These are phyloP conservation scores for Hypomesus transpacificus DNA, from an alignment of 2,113 vertebrate genomes.

Conservation along the genomic window DNA sequence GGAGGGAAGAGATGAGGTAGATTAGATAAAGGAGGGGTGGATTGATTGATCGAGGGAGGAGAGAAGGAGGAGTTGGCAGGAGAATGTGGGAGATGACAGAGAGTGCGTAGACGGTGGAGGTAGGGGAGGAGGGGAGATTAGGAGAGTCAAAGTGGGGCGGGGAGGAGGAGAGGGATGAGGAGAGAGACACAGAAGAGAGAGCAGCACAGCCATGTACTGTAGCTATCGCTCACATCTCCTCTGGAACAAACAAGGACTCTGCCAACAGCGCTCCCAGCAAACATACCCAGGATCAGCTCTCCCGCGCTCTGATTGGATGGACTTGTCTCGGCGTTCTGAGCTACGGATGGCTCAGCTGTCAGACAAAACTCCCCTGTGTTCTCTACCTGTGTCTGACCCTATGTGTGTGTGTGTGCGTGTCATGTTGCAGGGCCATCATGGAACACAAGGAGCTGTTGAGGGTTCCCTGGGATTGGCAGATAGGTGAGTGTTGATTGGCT, in stretches of 20 bases:
- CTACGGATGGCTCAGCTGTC: conserved; percentile 8
- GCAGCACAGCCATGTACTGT: not conserved
- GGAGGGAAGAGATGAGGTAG: not conserved
- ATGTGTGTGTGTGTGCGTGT: conserved; percentile 23
- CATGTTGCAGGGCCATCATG: conserved; percentile 86
- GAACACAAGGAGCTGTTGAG: conserved; percentile 95
- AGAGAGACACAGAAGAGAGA: not conserved
- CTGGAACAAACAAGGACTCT: not conserved
- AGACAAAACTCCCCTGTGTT: conserved; percentile 6
- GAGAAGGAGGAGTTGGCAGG: too few species aligned
- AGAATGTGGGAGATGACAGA: too few species aligned
- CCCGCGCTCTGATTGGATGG: not conserved
- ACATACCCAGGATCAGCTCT: not conserved
- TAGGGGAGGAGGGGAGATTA: not conserved
- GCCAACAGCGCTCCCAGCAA: conserved; percentile 10
- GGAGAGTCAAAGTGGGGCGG: not conserved
- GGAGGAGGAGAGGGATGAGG: not conserved
- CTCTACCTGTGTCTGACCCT: not conserved
- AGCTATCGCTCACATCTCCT: not conserved
- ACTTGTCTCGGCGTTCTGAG: conserved; percentile 12
- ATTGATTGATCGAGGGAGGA: too few species aligned
- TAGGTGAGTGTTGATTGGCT: conserved; percentile 76
- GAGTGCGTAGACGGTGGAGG: not conserved
- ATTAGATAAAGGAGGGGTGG: too few species aligned
- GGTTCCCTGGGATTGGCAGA: conserved; percentile 96